phyloP scores from a whole-genome alignment of 2,797 vertebrate species.

The Enteromius unitaeniatus region DNA sequence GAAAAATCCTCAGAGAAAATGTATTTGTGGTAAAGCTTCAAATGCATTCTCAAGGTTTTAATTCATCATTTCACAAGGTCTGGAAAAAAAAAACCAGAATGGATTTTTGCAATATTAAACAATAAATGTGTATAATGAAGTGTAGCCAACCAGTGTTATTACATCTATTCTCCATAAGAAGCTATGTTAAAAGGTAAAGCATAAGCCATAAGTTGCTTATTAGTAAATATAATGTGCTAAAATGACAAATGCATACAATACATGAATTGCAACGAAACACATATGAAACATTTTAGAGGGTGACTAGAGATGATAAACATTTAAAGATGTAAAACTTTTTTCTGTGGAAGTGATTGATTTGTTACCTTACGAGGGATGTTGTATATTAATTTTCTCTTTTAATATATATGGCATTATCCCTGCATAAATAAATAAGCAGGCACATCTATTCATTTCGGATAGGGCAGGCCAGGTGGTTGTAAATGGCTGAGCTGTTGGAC shows the following conservation, averaged over 20 bases:
- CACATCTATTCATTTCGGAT: slow-evolving; percentile 35
- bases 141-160: neutral
- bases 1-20: slow-evolving; percentile 32
- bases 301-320: slow-evolving; percentile 76
- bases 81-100: slow-evolving; percentile 54
- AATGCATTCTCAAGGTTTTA: slow-evolving; percentile 39
- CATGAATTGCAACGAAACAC: neutral
- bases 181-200: neutral
- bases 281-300: neutral
- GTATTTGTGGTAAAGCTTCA: slow-evolving; percentile 43
- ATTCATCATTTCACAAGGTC: slow-evolving; percentile 23
- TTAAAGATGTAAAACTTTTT: slow-evolving; percentile 66
- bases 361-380: slow-evolving; percentile 74
- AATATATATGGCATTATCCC: slow-evolving; percentile 76
- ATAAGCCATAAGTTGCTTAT: neutral
- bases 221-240: neutral
- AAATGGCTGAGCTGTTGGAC: slow-evolving; percentile 70
- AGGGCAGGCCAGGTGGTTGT: slow-evolving; percentile 20
- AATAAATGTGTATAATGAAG: slow-evolving; percentile 40
- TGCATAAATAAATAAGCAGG: slow-evolving; percentile 78
- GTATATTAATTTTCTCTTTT: slow-evolving; percentile 77
- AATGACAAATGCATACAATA: neutral
- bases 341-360: slow-evolving; percentile 68
- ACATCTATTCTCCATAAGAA: neutral
- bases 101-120: slow-evolving; percentile 30